Percentiles rank a stretch among this genome's conserved stretches.
These are phyloP conservation scores for Caenorhabditis sp. DNA, from an alignment of 2,888 invertebrate genomes.

Conservation along the genomic window DNA sequence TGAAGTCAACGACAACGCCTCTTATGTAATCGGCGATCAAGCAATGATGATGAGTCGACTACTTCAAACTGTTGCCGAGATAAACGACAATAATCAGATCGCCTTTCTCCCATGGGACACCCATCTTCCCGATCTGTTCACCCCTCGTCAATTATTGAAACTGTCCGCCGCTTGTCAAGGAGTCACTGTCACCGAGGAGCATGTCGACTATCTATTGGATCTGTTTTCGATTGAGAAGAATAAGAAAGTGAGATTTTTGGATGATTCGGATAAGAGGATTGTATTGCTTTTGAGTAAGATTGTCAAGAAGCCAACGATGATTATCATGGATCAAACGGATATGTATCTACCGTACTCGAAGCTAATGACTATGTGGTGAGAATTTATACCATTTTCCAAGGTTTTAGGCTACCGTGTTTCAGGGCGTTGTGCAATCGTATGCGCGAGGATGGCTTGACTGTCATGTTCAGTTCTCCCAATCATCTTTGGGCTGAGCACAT, in stretches of 20 bases:
- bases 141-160: constrained; percentile 15
- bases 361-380: constrained; percentile 27
- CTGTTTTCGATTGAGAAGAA: constrained; percentile 10
- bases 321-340: constrained; percentile 32
- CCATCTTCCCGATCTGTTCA: constrained; percentile 23
- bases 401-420: too few species aligned
- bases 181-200: constrained; percentile 8
- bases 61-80: constrained; percentile 16
- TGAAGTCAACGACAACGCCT: constrained; percentile 13
- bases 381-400: neutral
- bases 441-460: constrained; percentile 11
- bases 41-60: constrained; percentile 13
- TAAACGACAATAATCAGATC: constrained; percentile 16
- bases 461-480: constrained; percentile 18
- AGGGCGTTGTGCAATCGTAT: constrained; percentile 15
- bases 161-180: constrained; percentile 24
- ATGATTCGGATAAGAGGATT: constrained; percentile 19
- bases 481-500: constrained; percentile 24
- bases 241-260: neutral
- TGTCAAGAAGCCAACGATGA: constrained; percentile 13
- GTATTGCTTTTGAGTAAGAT: constrained; percentile 17
- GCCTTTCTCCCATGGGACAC: constrained; percentile 19
- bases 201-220: constrained; percentile 21
- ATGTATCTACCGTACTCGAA: constrained; percentile 25
- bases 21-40: constrained; percentile 20